Base-by-base conservation (phyloP, 1,140 invertebrate genomes). In the Trypoxylus dichotomus region DNA sequence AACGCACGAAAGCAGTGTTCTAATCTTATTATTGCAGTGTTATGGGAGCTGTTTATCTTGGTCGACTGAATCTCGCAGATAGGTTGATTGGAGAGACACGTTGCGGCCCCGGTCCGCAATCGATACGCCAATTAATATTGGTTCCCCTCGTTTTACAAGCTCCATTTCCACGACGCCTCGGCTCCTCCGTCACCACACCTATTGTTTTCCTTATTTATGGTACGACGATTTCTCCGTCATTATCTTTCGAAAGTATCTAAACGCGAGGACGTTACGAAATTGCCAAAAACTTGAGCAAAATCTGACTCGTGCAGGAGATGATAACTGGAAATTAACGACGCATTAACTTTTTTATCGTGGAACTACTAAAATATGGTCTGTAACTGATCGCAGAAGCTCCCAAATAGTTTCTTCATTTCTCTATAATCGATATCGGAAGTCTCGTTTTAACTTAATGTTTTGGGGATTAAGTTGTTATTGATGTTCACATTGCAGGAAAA, bases 11-110 rank as follows among this genome's bases (percentile, higher is more conserved):
- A 15, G 24, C 60, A 29, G 7, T 29, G 60, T 68, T 68, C 60
- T 68, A 68, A 68, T 68, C 60, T 68, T 68, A 68, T 68, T 68
- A 68, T 68, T 68, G 60, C 60, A 68, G 60, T 68, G 60, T 68
- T 68, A 68, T 29, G 60, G 60, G 60, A 68, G 60, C 60, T 68
- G 60, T 68, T 68, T 68, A 68, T 68, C 60, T 68, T 68, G 60
- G 60, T 68, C 60, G 60, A 29, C 60, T 68, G 60, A 68, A 24
- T 27, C 13, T 68, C 60, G 60, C 21, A 68, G 60, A 68, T 68
- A 68, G 60, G 60, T 68, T 68, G 60, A 68, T 68, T 68, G 60
- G 60, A 29, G 60, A 21, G 60, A 68, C 60, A 68, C 60, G 60
- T 68, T 68, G 60, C 60, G 60, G 24, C 21, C 32, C 32, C 60